phyloP scores from a whole-genome alignment of 2,888 invertebrate species.

The Lysandra bellargus region DNA sequence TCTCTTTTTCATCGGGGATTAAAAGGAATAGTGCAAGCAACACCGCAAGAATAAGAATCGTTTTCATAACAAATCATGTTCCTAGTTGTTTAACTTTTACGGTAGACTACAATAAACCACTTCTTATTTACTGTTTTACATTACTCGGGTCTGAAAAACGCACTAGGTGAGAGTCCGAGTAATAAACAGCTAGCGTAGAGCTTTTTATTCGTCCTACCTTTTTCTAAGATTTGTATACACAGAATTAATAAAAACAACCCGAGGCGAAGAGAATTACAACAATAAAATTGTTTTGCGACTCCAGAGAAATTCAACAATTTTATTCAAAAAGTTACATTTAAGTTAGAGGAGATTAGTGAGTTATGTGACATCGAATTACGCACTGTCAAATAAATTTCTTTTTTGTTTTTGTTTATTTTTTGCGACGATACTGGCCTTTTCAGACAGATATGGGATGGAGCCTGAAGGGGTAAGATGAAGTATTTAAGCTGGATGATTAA shows the following conservation, averaged over 20 bases:
- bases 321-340: constrained; percentile 11
- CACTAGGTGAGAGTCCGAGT: background rate
- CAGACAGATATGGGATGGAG: background rate
- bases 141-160: constrained; percentile 8
- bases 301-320: background rate
- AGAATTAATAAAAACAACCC: constrained; percentile 10
- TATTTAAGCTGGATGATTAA: background rate
- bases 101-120: constrained; percentile 5
- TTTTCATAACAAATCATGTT: background rate
- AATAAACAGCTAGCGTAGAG: constrained; percentile 13
- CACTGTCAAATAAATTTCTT: constrained; percentile 6
- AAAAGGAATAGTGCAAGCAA: background rate
- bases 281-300: constrained; percentile 13
- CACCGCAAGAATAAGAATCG: background rate
- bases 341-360: constrained; percentile 7
- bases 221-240: constrained; percentile 15
- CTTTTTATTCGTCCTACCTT: constrained; percentile 13
- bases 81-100: background rate
- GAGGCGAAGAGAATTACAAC: constrained; percentile 13
- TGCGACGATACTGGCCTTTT: background rate
- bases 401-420: constrained; percentile 6
- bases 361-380: constrained; percentile 9
- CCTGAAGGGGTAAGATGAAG: too few relatives aligned
- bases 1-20: background rate
- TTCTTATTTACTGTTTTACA: background rate